Base-by-base conservation (phyloP, 30 jellyfish, hydroid and myxozoan species). In the Catostylus mosaicus region DNA sequence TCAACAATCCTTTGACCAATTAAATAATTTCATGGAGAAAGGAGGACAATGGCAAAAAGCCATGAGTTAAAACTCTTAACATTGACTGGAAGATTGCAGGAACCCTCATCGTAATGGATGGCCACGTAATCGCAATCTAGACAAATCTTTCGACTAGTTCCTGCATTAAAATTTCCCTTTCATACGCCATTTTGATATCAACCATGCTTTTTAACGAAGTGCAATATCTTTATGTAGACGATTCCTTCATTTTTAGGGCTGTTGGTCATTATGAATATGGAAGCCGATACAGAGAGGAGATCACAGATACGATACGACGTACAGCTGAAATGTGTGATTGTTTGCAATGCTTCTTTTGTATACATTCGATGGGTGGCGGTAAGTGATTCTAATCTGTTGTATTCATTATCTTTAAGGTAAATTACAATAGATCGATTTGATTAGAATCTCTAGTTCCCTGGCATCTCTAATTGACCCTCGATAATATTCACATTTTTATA, bases 361-460 rank as follows among this genome's bases (percentile, higher is more conserved):
- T 92, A 5, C 98, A 92, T 59, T 92, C 98, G 6, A 92, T 92
- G 98, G 98, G 98, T 0, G 98, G 98, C 18, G 98, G 96, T 87
- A 67, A 12, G 82, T 43, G 3, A 16, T 37, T 33, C 30, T 9
- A 43, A 50, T 50, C 24, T 50, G 19, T 50, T 50, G 63, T 50
- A 10, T 18, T n/a, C n/a, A n/a, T n/a, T n/a, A n/a, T n/a, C n/a
- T n/a, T n/a, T n/a, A n/a, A n/a, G n/a, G n/a, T n/a, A n/a, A n/a
- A n/a, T n/a, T n/a, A n/a, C n/a, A n/a, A n/a, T n/a, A n/a, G n/a
- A n/a, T n/a, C n/a, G n/a, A n/a, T n/a, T n/a, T n/a, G n/a, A n/a
- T n/a, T n/a, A n/a, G n/a, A n/a, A n/a, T n/a, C n/a, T n/a, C n/a
- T n/a, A n/a, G n/a, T n/a, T n/a, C n/a, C n/a, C n/a, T n/a, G n/a